Conservation (phyloP, 2,797 vertebrate species). For the Paedocypris micromegethes region DNA sequence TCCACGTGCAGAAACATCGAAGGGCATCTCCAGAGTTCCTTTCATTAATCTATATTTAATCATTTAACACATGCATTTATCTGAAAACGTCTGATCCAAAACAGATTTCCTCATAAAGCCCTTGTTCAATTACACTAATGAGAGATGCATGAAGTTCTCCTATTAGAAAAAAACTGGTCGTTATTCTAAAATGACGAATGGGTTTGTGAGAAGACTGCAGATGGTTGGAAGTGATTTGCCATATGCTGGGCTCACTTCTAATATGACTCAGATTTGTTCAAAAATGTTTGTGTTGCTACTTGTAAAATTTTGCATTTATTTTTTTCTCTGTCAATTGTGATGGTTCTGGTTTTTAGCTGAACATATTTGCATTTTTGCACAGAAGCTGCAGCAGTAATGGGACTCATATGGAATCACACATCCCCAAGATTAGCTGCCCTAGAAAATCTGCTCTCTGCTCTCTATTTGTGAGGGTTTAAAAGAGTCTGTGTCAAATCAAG, state of each 20-base stretch:
- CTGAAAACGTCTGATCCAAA: neutral
- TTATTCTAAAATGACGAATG: slow-evolving; percentile 13
- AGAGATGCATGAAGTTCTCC: neutral
- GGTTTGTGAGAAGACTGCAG: slow-evolving; percentile 1
- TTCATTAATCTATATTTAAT: neutral
- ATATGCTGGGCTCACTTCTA: neutral
- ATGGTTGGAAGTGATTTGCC: neutral
- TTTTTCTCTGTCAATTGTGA: too few relatives aligned
- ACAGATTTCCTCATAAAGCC: slow-evolving; percentile 1
- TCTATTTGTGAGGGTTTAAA: slow-evolving; percentile 10
- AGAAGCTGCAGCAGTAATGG: slow-evolving; percentile 12
- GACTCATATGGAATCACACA: slow-evolving; percentile 11
- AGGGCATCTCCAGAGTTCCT: neutral
- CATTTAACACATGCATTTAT: slow-evolving; percentile 1
- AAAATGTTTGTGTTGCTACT: neutral
- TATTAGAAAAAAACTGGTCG: slow-evolving; percentile 13
- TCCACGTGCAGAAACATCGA: too few relatives aligned
- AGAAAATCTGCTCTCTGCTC: slow-evolving; percentile 7
- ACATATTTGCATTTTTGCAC: slow-evolving; percentile 8
- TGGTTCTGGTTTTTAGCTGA: slow-evolving; percentile 1
- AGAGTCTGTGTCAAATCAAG: neutral
- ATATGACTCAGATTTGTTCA: neutral
- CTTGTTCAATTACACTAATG: slow-evolving; percentile 2
- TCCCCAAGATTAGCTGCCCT: slow-evolving; percentile 11
- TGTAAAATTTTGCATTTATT: neutral